Base-by-base conservation (phyloP, 2,888 invertebrate genomes). In the Pecten maximus region DNA sequence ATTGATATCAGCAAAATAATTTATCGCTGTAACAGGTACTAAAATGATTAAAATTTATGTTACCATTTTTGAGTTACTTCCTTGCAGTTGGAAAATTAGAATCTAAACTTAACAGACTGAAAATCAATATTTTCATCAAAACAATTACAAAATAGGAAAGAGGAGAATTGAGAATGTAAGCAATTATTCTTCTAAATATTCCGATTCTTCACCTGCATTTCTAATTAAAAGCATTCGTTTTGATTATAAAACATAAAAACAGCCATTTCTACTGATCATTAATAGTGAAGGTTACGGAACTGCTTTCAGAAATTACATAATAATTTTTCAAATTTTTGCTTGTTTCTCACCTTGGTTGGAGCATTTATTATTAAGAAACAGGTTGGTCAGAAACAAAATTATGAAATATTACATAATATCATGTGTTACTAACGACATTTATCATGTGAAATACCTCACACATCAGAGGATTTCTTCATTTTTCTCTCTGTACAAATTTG, bases 61-160 rank as follows among this genome's bases (percentile, higher is more conserved):
- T 74, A 74, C 74, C 35, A 15, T 74, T 10, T 19, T 28, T 74
- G 74, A 74, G 74, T 74, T 35, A 74, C 28, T 74, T 28, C 16
- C 54, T 74, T 74, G 23, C 35, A 10, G 2, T 35, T 10, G 35
- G 74, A 74, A 74, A 74, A 74, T 74, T 28, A 74, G 74, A 74
- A 74, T 3, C 35, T 74, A 35, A 74, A 74, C 10, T 35, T 74
- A 8, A 74, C 28, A 74, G 74, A 15, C 74, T 10, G 35, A 74
- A 74, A 74, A 74, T 74, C 74, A 74, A 74, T 74, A 74, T 74
- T 74, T 74, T 74, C 74, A 74, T 74, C 74, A 74, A 74, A 74
- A 35, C 74, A 28, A 35, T 74, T 74, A 4, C 74, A 74, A 3
- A 74, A 28, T 74, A 35, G 28, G 28, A 74, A 74, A 74, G 35